A percentile compares a stretch with the other conserved stretches of the same genome.
Evolutionary conservation across 2,888 invertebrate genomes (phyloP).

Genomic region (Dioctria rufipes): DNA sequence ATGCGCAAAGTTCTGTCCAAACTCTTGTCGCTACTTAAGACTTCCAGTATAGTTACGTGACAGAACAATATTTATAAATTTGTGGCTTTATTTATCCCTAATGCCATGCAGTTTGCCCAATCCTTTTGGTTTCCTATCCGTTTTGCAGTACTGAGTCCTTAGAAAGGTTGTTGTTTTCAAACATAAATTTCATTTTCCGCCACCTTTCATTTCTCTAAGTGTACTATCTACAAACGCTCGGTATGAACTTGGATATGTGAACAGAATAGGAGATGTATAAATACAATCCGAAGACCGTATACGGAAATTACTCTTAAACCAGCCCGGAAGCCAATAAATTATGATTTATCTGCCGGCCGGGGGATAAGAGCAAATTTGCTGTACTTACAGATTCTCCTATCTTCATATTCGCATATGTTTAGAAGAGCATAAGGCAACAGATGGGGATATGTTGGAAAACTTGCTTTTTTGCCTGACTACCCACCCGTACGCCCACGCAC

Average conservation of each 20-base stretch:
- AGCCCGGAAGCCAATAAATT: slow-evolving; percentile 44
- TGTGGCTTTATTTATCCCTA: too few relatives aligned
- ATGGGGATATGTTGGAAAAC: slow-evolving; percentile 8
- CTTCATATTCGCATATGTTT: neutral
- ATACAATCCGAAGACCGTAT: slow-evolving; percentile 1
- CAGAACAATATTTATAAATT: too few relatives aligned
- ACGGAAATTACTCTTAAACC: slow-evolving; percentile 47
- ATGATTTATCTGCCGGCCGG: slow-evolving; percentile 49
- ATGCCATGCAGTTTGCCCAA: too few relatives aligned
- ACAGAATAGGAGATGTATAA: neutral
- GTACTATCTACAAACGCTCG: neutral
- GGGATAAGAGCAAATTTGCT: slow-evolving; percentile 9
- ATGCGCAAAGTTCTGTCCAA: too few relatives aligned
- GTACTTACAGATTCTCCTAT: slow-evolving; percentile 18
- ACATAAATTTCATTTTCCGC: too few relatives aligned
- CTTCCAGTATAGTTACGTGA: too few relatives aligned
- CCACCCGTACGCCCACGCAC: neutral
- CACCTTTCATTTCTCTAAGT: neutral
- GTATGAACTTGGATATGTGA: neutral
- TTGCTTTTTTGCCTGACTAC: too few relatives aligned
- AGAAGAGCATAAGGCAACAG: slow-evolving; percentile 31
- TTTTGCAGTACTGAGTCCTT: too few relatives aligned
- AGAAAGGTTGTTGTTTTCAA: too few relatives aligned
- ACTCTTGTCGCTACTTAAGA: too few relatives aligned
- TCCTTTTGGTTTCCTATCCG: too few relatives aligned